Base-by-base conservation (phyloP, 2,888 invertebrate genomes). In the Linnaemya vulpina region DNA sequence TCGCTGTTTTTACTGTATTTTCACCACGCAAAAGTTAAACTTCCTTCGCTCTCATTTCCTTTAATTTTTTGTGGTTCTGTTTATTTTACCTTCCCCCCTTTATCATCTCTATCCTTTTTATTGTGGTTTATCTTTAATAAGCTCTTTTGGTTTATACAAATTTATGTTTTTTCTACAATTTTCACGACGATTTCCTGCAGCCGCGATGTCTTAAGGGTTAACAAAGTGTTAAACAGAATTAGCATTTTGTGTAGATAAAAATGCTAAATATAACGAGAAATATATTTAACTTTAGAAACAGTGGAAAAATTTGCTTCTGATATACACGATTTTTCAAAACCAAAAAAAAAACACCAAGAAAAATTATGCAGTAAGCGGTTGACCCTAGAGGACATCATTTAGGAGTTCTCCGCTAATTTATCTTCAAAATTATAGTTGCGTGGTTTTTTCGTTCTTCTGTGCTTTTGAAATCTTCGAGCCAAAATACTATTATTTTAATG, bases 41-140 rank as follows among this genome's bases (percentile, higher is more conserved):
- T 53, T 53, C 25, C 53, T 17, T 53, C 10, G 53, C 53, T 11
- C 22, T 53, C 20, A 53, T 25, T 53, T 53, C 53, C 53, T 53
- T 13, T 9, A 22, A 11, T 53, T 49, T 49, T 49, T 17, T 8
- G n/a, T 49, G n/a, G 5, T 49, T 49, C 1, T 46, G 4, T 46
- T n/a, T 5, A 17, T 5, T 49, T 17, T 10, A 17, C 17, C 8
- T 49, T 49, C 1, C 17, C 17, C 20, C 17, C 4, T 5, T 1
- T 17, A 20, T 3, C 9, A 17, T 49, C 17, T 20, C 17, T 49
- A 9, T 9, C 49, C 3, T 13, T 40, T 11, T 17, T 9, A 49
- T 17, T 49, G 49, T 49, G 49, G 17, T 49, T 49, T 20, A 49
- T 49, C 17, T 17, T 1, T 17, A 49, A 49, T 49, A 49, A 49